Percentiles rank a stretch among this genome's conserved stretches.
Evolutionary conservation across 2,888 invertebrate genomes (phyloP).

Genomic region (Polydesmus complanatus): DNA sequence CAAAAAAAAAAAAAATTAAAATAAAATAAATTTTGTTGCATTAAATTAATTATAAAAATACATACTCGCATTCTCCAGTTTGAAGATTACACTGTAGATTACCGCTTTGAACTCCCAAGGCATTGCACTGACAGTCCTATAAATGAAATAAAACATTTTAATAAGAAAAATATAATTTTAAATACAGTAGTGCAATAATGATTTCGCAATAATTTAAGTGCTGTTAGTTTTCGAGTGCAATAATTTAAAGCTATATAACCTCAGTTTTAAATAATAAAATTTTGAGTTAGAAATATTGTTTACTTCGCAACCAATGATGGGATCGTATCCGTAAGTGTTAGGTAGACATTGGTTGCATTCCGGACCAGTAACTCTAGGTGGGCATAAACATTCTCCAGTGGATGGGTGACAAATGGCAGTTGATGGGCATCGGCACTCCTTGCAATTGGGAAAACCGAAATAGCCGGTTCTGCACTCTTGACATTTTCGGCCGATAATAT

Average conservation of each 20-base stretch:
- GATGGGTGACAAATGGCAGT: constrained; percentile 65
- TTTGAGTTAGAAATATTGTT: constrained; percentile 1
- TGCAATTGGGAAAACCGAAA: constrained; percentile 91
- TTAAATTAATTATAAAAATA: background rate
- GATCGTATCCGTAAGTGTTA: constrained; percentile 82
- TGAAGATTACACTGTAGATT: constrained; percentile 74
- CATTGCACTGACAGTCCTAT: constrained; percentile 71
- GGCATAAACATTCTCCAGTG: constrained; percentile 76
- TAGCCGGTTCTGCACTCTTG: constrained; percentile 73
- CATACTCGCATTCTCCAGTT: constrained; percentile 69
- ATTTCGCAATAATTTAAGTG: background rate
- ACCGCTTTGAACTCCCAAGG: constrained; percentile 57
- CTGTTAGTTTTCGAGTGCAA: background rate
- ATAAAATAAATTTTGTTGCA: background rate
- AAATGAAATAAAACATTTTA: constrained; percentile 6
- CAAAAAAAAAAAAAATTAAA: constrained; percentile 6
- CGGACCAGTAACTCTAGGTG: constrained; percentile 73
- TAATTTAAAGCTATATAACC: constrained; percentile 7
- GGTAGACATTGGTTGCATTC: constrained; percentile 78
- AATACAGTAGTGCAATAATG: no score
- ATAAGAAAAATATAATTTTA: background rate
- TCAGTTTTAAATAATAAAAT: background rate
- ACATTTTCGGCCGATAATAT: constrained; percentile 81
- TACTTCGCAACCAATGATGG: constrained; percentile 78
- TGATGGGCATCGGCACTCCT: constrained; percentile 70